Conservation (phyloP, 2,113 vertebrate genomes). For the Myotis lucifugus region DNA sequence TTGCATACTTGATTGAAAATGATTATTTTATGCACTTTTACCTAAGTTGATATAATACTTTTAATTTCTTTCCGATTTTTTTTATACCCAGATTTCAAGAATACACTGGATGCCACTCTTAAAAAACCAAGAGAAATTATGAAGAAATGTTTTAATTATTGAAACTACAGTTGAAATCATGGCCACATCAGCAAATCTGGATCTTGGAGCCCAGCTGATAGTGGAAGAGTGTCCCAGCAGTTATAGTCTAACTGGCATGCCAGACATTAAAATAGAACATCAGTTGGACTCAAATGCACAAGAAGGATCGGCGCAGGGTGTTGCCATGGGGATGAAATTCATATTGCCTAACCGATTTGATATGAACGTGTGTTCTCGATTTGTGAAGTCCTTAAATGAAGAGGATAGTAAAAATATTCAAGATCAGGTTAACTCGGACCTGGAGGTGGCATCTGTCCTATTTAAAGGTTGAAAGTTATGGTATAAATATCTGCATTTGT, state of each 20-base stretch:
- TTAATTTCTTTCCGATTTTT: conserved; percentile 65
- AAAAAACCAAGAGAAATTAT: conserved; percentile 43
- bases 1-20: conserved; percentile 34
- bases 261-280: conserved; percentile 93
- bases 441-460: conserved; percentile 98
- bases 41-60: background rate
- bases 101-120: background rate
- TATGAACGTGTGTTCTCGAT: conserved; percentile 99
- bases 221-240: conserved; percentile 90
- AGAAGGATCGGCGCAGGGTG: conserved; percentile 88
- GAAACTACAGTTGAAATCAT: conserved; percentile 72
- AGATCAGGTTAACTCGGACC: conserved; percentile 99
- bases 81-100: background rate
- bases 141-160: conserved; percentile 64
- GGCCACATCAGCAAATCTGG: conserved; percentile 84
- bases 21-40: background rate
- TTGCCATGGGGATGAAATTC: conserved; percentile 98
- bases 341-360: conserved; percentile 98
- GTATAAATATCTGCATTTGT: conserved; percentile 68
- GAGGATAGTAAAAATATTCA: conserved; percentile 99
- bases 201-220: conserved; percentile 84
- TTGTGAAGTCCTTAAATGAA: conserved; percentile 98
- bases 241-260: conserved; percentile 90
- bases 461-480: conserved; percentile 94
- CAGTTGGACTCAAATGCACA: conserved; percentile 86